phyloP scores from a whole-genome alignment of 1,140 invertebrate species.

The Chironomus striatipennis region DNA sequence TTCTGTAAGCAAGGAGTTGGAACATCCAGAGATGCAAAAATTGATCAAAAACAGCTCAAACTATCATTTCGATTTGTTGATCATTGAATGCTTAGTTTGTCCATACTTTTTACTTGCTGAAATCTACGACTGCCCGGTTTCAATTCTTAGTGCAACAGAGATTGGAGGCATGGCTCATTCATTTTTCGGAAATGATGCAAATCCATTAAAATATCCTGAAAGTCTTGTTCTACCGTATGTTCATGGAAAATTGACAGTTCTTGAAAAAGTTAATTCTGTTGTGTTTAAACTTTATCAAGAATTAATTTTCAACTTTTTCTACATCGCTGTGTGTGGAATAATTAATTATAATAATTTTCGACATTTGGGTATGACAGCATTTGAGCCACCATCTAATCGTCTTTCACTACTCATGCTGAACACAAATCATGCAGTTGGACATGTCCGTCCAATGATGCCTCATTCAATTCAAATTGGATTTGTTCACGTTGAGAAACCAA shows the following conservation, averaged over 20 bases:
- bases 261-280: neutral
- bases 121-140: neutral
- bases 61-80: neutral
- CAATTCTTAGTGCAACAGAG: neutral
- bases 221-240: neutral
- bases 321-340: neutral
- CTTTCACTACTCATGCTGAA: neutral
- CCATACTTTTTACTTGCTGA: neutral
- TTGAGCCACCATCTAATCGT: neutral
- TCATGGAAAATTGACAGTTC: neutral
- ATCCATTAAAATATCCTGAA: neutral
- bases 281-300: neutral
- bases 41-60: neutral
- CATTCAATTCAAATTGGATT: neutral
- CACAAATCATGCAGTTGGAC: neutral
- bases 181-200: neutral
- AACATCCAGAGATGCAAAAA: conserved; percentile 2
- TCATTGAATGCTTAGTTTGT: neutral
- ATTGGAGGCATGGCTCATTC: neutral
- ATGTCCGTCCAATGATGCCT: neutral
- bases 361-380: neutral
- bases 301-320: neutral
- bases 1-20: neutral
- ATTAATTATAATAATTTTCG: neutral
- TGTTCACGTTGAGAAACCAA: neutral